Evolutionary conservation across 2,888 invertebrate species (phyloP).

Genomic region (Myopa testacea): DNA sequence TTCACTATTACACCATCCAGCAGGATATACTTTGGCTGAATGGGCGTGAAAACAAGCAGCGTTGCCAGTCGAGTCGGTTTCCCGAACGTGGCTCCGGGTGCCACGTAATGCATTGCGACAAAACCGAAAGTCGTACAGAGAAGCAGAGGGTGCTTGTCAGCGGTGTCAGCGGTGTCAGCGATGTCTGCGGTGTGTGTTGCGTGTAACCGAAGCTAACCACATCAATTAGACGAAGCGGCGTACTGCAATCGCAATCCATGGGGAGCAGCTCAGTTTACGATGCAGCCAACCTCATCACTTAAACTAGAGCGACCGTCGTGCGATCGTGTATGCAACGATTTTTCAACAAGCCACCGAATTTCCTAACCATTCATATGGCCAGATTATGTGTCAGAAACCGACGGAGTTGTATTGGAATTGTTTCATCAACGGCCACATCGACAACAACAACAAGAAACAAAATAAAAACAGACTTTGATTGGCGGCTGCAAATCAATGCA

Average conservation of each 20-base stretch:
- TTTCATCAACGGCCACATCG: background rate
- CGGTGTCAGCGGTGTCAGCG: background rate
- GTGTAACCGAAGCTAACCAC: background rate
- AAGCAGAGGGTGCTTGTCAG: background rate
- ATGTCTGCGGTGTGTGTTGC: background rate
- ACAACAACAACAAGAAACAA: background rate
- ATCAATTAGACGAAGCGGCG: slow-evolving; percentile 16
- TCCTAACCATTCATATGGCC: background rate
- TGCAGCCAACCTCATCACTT: background rate
- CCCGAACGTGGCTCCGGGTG: background rate
- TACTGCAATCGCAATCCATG: background rate
- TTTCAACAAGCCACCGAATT: background rate
- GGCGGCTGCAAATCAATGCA: slow-evolving; percentile 9
- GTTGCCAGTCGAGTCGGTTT: background rate
- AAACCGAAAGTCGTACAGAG: background rate
- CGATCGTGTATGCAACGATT: background rate
- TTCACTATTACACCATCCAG: background rate
- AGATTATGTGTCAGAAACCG: background rate
- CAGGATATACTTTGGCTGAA: background rate
- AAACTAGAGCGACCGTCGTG: background rate
- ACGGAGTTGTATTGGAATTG: background rate
- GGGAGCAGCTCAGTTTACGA: background rate
- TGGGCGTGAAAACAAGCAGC: background rate
- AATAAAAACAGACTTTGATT: background rate
- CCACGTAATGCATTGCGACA: background rate